These are phyloP conservation scores for Spilosoma lubricipeda DNA, from an alignment of 2,888 invertebrate species.

Conservation along the genomic window DNA sequence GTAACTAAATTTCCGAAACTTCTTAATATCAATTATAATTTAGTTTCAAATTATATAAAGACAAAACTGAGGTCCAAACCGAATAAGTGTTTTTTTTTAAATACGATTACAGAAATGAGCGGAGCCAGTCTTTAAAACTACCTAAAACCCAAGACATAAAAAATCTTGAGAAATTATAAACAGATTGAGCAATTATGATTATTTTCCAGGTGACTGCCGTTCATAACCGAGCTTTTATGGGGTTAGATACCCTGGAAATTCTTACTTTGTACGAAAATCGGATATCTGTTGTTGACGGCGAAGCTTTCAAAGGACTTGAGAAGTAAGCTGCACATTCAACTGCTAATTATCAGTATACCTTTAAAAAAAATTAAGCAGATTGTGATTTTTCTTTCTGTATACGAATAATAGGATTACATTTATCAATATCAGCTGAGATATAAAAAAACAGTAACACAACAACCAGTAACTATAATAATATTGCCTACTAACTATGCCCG, in stretches of 20 bases:
- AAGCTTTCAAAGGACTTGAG: constrained; percentile 94
- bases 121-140: background rate
- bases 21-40: background rate
- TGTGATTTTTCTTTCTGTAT: too few species aligned
- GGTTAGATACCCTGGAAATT: constrained; percentile 94
- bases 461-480: too few species aligned
- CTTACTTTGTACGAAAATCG: constrained; percentile 95
- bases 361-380: too few species aligned
- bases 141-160: background rate
- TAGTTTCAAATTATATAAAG: background rate
- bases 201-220: constrained; percentile 88
- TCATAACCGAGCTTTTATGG: constrained; percentile 93
- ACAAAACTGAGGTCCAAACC: background rate
- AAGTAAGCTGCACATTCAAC: constrained; percentile 88
- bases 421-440: too few species aligned
- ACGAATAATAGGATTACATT: too few species aligned
- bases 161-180: background rate
- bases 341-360: too few species aligned
- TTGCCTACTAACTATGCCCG: too few species aligned
- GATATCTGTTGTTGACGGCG: constrained; percentile 91
- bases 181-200: constrained; percentile 18
- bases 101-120: background rate
- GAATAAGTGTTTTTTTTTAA: background rate
- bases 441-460: too few species aligned
- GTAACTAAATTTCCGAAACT: background rate